Evolutionary conservation across 2,113 vertebrate species (phyloP).

Genomic region (Fukomys damarensis): DNA sequence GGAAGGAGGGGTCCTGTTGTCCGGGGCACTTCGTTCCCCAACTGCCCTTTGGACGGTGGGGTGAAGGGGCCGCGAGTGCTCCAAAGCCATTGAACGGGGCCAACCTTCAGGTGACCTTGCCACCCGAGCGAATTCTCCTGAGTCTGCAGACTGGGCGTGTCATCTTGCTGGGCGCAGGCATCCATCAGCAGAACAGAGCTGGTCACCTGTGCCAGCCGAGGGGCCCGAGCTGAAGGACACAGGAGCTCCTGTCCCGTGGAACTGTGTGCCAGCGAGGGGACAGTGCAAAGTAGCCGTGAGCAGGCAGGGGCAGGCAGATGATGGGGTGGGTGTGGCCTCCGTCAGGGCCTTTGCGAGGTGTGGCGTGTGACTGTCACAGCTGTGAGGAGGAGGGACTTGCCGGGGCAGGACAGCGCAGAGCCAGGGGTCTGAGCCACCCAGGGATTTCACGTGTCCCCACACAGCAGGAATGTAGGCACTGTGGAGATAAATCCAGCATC

Average conservation of each 20-base stretch:
- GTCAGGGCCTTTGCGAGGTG: neutral
- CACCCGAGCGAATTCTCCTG: neutral
- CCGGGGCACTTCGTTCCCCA: neutral
- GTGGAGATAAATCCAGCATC: neutral
- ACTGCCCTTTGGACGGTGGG: neutral
- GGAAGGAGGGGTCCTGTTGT: neutral
- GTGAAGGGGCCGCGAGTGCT: neutral
- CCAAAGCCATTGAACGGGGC: neutral
- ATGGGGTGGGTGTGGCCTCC: rapidly evolving
- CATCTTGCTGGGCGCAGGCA: neutral
- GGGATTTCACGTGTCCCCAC: neutral
- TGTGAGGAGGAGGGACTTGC: neutral
- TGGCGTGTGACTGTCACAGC: neutral
- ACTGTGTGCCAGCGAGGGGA: neutral
- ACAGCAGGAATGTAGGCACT: neutral
- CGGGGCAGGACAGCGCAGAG: neutral
- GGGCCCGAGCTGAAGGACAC: neutral
- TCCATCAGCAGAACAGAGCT: neutral
- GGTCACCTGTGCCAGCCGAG: neutral
- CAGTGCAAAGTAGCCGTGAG: no score
- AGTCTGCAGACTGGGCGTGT: neutral
- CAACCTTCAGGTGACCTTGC: neutral
- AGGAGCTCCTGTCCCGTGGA: neutral
- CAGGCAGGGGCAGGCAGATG: neutral
- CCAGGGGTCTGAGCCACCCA: neutral